phyloP scores from a whole-genome alignment of 2,113 vertebrate genomes.

The Eretmochelys imbricata region DNA sequence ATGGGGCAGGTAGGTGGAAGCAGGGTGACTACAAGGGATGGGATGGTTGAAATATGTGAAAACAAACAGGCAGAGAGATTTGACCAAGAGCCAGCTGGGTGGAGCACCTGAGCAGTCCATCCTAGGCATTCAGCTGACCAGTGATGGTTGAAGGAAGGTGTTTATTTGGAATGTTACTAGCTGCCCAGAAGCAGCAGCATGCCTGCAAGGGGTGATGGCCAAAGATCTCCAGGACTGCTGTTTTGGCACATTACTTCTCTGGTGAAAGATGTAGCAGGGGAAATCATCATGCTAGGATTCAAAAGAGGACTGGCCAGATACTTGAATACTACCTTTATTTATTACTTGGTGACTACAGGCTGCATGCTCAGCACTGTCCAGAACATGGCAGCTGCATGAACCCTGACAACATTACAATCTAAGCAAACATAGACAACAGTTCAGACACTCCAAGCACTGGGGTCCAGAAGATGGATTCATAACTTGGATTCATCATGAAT shows the following conservation, averaged over 20 bases:
- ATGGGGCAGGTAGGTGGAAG: background rate
- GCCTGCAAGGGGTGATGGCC: background rate
- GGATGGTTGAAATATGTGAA: background rate
- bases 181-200: background rate
- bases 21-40: background rate
- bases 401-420: accelerated
- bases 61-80: background rate
- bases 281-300: background rate
- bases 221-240: background rate
- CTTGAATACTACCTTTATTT: background rate
- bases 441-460: background rate
- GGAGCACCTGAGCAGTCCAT: background rate
- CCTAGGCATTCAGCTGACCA: background rate
- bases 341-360: background rate
- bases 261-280: background rate
- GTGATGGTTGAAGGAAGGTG: background rate
- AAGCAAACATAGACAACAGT: background rate
- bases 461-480: background rate
- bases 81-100: background rate
- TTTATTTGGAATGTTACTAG: background rate
- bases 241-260: background rate
- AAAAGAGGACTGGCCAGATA: background rate
- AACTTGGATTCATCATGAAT: background rate
- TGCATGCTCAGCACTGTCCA: background rate
- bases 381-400: accelerated